Base-by-base conservation (phyloP, 1,140 invertebrate species). In the Brachionus angularis region DNA sequence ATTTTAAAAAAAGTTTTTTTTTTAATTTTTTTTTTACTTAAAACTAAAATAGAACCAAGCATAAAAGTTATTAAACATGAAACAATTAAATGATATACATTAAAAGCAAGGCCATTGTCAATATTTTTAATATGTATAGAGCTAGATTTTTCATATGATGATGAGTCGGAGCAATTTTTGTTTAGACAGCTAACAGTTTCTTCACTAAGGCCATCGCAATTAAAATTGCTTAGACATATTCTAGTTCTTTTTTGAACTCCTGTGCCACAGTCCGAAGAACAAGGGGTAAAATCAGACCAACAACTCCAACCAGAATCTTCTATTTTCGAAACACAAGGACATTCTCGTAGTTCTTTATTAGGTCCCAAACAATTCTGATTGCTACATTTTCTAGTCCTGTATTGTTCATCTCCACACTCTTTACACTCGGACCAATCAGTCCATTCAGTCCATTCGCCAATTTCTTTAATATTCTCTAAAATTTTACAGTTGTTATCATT, bases 381-480 rank as follows among this genome's bases (percentile, higher is more conserved):
- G 4, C 16, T 16, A 46, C 58, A 64, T 64, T 29, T 64, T 31
- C 58, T 46, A 16, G 3, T 16, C 27, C 58, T 3, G 21, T 46
- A 29, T 47, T 64, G 39, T 5, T 46, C 25, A 10, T 46, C 39
- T 1, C 18, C 4, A 33, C 39, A 47, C 10, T 14, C 18, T 18
- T 46, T 46, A 33, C 58, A 64, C 27, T 29, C 18, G n/a, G 39
- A 46, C 58, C 58, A 64, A 39, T 2, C 8, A 47, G 25, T 18
- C 58, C 58, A 64, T 64, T 46, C 39, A 46, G 21, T 31, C 58
- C 58, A 64, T 46, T 31, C 14, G 18, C 42, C 58, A 23, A 64
- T n/a, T 18, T 64, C 27, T 21, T 39, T 58, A n/a, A 64, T 23
- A 47, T 64, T 33, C 16, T 29, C 58, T 47, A 31, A 46, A 18